Conservation (phyloP, 92 coral and sea anemone species). For the Chrysogorgia sp. region DNA sequence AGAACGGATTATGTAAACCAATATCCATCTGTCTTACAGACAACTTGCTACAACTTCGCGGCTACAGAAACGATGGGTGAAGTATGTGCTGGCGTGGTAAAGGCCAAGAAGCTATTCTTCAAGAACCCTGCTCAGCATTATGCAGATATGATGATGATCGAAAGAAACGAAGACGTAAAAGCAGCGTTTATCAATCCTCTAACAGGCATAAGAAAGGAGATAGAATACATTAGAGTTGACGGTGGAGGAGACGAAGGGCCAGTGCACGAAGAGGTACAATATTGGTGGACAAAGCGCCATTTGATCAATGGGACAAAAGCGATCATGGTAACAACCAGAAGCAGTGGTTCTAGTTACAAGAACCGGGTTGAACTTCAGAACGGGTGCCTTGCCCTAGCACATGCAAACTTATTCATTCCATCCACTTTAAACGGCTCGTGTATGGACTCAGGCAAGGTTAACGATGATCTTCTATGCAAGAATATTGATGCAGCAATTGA, state of each 20-base stretch:
- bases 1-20: too few relatives aligned
- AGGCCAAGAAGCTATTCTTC: too few relatives aligned
- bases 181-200: slow-evolving; percentile 24
- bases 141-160: too few relatives aligned
- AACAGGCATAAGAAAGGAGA: slow-evolving; percentile 41
- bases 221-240: too few relatives aligned
- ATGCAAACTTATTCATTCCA: slow-evolving; percentile 43
- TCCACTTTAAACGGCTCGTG: slow-evolving; percentile 36
- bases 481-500: slow-evolving; percentile 36
- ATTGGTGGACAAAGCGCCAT: slow-evolving; percentile 56
- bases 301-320: slow-evolving; percentile 10
- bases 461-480: slow-evolving; percentile 30
- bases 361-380: slow-evolving; percentile 55
- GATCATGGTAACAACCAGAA: slow-evolving; percentile 50
- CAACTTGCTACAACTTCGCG: too few relatives aligned
- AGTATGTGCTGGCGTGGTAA: too few relatives aligned
- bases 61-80: too few relatives aligned
- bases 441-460: slow-evolving; percentile 26
- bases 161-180: too few relatives aligned
- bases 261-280: too few relatives aligned
- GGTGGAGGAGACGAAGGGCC: slow-evolving; percentile 69
- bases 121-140: too few relatives aligned
- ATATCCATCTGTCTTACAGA: too few relatives aligned
- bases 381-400: slow-evolving; percentile 54
- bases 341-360: slow-evolving; percentile 41